These are phyloP conservation scores for Laticauda laticaudata DNA, from an alignment of 2,113 vertebrate genomes.

Conservation along the genomic window DNA sequence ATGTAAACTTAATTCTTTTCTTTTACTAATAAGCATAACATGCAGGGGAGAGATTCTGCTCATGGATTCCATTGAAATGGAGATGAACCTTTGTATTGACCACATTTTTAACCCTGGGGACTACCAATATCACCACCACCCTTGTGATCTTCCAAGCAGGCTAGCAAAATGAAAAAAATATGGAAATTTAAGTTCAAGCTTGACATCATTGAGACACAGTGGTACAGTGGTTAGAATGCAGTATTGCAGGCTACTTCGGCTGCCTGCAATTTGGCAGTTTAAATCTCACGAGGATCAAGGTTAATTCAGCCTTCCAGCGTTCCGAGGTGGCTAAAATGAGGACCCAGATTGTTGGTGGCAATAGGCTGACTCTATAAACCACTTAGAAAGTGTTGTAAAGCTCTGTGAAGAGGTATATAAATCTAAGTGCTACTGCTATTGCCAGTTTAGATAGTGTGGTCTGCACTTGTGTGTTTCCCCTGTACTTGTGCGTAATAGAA, in stretches of 20 bases:
- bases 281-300: too few relatives aligned
- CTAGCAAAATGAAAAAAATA: neutral
- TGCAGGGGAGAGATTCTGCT: neutral
- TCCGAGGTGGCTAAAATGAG: too few relatives aligned
- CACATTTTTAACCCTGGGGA: neutral
- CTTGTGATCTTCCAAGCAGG: neutral
- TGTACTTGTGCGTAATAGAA: neutral
- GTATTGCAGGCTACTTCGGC: too few relatives aligned
- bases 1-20: neutral
- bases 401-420: too few relatives aligned
- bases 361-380: too few relatives aligned
- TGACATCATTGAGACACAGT: neutral
- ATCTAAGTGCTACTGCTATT: too few relatives aligned
- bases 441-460: neutral
- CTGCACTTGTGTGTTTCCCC: neutral
- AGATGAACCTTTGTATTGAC: neutral
- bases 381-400: too few relatives aligned
- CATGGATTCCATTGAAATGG: neutral
- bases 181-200: neutral
- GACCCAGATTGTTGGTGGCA: too few relatives aligned
- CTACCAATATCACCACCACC: neutral
- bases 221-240: too few relatives aligned
- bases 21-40: neutral
- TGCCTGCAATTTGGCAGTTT: too few relatives aligned
- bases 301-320: too few relatives aligned